Evolutionary conservation across 2,888 invertebrate species (phyloP), one percentile per base, ranked within the genome.

Genomic region (Imbricaverruca yamaguchii): DNA sequence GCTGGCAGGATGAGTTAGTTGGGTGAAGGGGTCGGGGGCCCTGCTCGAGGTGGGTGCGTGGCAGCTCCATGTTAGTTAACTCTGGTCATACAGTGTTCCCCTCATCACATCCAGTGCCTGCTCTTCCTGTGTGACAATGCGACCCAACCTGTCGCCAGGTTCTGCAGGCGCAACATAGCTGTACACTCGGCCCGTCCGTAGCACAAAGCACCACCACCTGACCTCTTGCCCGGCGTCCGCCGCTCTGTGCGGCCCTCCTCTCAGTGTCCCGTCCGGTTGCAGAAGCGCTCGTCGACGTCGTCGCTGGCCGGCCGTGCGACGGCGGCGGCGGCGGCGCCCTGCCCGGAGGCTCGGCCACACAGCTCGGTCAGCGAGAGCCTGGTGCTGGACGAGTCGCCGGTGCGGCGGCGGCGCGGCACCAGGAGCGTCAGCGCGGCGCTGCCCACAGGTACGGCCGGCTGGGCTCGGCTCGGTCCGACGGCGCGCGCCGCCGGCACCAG

Each of bases 321-420:
- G 55, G 39, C 74, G 18, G 53, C 21, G 53, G 21, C 18, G 53
- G 21, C 53, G 74, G 12, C 74, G 15, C 39, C 69, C 4, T 25
- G 18, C 39, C 53, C 69, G 39, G 74, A 74, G 53, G 53, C 55
- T 1, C 74, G 74, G 18, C 74, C 23, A 21, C 55, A 74, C 74
- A 74, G 74, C 74, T 74, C 74, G 9, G 74, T 13, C 74, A 53
- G 53, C 55, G 74, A 74, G 74, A 53, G 53, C 13, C 0, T 74
- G 74, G 55, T 74, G 74, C 15, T 53, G 21, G 53, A 74, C 21
- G 74, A 55, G 18, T 74, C 74, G 53, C 74, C 74, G 74, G 53
- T 55, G 74, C 74, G 74, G 18, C 53, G 74, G 8, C 74, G 74
- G 9, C 74, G 74, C 74, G 55, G 53, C 74, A 74, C 53, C 55